These are phyloP conservation scores for Pheosia tremula DNA, from an alignment of 2,888 invertebrate genomes.

Conservation along the genomic window DNA sequence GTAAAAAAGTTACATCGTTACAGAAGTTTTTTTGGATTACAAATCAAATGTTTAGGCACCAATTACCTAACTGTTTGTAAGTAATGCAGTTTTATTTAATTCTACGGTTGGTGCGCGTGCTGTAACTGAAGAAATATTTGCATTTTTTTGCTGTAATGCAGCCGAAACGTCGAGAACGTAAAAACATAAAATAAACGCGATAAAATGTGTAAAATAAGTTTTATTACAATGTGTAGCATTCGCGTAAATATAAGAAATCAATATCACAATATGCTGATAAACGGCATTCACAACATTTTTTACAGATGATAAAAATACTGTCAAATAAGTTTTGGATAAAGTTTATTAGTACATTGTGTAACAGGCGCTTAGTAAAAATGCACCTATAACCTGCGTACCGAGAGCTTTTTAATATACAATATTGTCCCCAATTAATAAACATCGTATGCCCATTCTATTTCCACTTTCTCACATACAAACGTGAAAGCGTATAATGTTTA, in stretches of 20 bases:
- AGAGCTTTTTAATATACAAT: not conserved
- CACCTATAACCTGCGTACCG: not conserved
- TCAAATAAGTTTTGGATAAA: too few species aligned
- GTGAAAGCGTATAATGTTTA: conserved; percentile 21
- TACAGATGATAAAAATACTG: too few species aligned
- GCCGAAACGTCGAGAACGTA: too few species aligned
- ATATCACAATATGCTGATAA: too few species aligned
- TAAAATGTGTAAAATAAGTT: too few species aligned
- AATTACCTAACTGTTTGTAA: conserved; percentile 8
- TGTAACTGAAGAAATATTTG: not conserved
- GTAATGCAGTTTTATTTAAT: conserved; percentile 1
- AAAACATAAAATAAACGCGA: too few species aligned
- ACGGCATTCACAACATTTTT: too few species aligned
- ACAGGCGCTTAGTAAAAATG: not conserved
- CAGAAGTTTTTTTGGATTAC: not conserved
- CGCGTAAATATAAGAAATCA: too few species aligned
- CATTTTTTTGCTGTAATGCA: not conserved
- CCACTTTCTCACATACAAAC: not conserved
- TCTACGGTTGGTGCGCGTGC: conserved; percentile 7
- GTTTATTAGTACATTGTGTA: not conserved
- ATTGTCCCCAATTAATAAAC: not conserved
- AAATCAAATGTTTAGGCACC: conserved; percentile 1
- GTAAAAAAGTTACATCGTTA: not conserved
- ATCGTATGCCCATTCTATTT: not conserved
- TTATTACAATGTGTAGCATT: too few species aligned